Evolutionary conservation across 2,113 vertebrate species (phyloP), one percentile per base, ranked within the genome.

Genomic region (Rhizomys pruinosus): DNA sequence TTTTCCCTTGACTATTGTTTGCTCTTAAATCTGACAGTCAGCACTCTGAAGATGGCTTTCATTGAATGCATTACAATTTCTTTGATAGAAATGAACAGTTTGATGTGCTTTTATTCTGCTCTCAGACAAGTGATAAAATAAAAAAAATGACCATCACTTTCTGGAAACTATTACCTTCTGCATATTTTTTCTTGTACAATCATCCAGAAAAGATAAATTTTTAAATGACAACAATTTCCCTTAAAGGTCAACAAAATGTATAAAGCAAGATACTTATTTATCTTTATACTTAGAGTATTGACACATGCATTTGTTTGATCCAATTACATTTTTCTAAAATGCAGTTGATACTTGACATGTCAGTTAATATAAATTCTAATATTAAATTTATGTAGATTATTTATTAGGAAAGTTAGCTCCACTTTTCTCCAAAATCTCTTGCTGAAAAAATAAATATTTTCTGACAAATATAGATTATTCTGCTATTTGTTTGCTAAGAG

Each of bases 1-100:
- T 97, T n/a, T 94, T 73, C 72, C 55, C 84, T 79, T 93, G 55
- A n/a, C 82, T 94, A 96, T 96, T 96, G 90, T 97, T 96, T 94
- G 59, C 27, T 96, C 66, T 93, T 61, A 95, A 89, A 91, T 9
- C 27, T 81, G 59, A 94, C 89, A 94, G 90, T 92, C 94, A 93
- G 66, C 44, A 95, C 63, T 90, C 82, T 89, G 27, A 94, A 88
- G 73, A 92, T 87, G 66, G 2, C 89, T 82, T 96, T 90, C 64
- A 92, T 63, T 79, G 27, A 11, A 71, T 15, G 7, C 61, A 78
- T 94, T 96, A 94, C 69, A 92, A 85, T 87, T 92, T 89, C 71
- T 84, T 63, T 96, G 93, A 95, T 91, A 42, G 74, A 96, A 96
- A 94, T 96, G 66, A 93, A 66, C 92, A 90, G 85, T 89, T 81